A percentile compares a stretch with the other conserved stretches of the same genome.
Evolutionary conservation across 2,888 invertebrate genomes (phyloP).

Genomic region (Busseola fusca): DNA sequence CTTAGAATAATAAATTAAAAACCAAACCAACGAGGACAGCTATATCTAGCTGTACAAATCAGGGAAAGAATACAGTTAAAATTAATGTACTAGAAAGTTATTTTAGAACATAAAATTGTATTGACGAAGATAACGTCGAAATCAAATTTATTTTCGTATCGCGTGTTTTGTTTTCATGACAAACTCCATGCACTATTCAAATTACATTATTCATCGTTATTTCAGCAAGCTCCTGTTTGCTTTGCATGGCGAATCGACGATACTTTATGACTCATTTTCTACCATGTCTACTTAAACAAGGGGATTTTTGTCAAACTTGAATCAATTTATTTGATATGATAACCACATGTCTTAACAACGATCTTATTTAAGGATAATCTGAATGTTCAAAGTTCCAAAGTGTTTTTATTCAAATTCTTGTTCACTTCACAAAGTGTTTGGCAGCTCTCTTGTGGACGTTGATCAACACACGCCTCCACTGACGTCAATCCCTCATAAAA

Average conservation of each 20-base stretch:
- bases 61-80: constrained; percentile 20
- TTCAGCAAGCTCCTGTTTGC: constrained; percentile 49
- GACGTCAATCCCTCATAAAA: constrained; percentile 69
- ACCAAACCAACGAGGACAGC: constrained; percentile 48
- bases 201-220: constrained; percentile 65
- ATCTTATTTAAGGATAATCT: constrained; percentile 27
- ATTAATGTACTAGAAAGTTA: constrained; percentile 32
- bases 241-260: constrained; percentile 40
- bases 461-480: constrained; percentile 75
- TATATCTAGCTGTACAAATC: constrained; percentile 41
- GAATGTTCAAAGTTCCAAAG: constrained; percentile 22
- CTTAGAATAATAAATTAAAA: constrained; percentile 45
- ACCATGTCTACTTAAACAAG: constrained; percentile 16
- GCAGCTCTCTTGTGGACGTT: constrained; percentile 72
- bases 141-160: constrained; percentile 68
- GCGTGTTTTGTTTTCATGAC: constrained; percentile 69
- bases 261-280: constrained; percentile 45
- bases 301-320: constrained; percentile 14
- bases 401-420: constrained; percentile 43
- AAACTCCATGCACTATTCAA: constrained; percentile 59
- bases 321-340: constrained; percentile 19
- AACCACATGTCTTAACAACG: constrained; percentile 1
- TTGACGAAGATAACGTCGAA: constrained; percentile 55
- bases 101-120: constrained; percentile 41
- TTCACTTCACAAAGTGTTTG: constrained; percentile 59